Evolutionary conservation across 2,113 vertebrate genomes (phyloP), one percentile per base, ranked within the genome.

Genomic region (Neolamprologus falcicula): DNA sequence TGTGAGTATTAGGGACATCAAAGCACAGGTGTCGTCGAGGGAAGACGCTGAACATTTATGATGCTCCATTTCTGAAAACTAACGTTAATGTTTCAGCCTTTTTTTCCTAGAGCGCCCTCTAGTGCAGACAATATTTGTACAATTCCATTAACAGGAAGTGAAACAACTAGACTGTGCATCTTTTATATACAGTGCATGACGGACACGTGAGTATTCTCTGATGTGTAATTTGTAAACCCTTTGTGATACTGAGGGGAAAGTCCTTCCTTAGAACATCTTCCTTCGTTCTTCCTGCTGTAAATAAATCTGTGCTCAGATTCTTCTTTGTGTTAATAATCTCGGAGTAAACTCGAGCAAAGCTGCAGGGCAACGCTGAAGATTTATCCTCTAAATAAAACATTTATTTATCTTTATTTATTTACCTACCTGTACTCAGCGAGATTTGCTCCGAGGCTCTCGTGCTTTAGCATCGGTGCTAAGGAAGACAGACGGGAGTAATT

Each of bases 361-460:
- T 50, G 10, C 24, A 31, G 42, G 42, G 42, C 24, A 7, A 4
- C 4, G 2, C 42, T 78, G 9, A 31, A 78, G 88, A 90, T 92
- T 85, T 61, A 84, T 89, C 52, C 24, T 47, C 16, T 42, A 59
- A 83, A 87, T 87, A 79, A 28, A 76, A 19, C 66, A 63, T 90
- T 92, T 91, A 90, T 91, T 91, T 88, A 87, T 88, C 83, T 86
- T 92, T 88, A 89, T 91, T 91, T 90, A 90, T 86, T 83, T 83
- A 80, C 90, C 88, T 71, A 66, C 63, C 59, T 66, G 52, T 45
- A 81, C 50, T 53, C 21, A 10, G 71, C 42, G 10, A 55, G 53
- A 83, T 81, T 81, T 82, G 86, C 73, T 90, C 79, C 6, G 11
- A 86, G 83, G 82, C 88, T 54, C 82, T 89, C 83, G 9, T 16